phyloP scores from a whole-genome alignment of 37 sponge, comb jelly and placozoan genomes.

The Crambe crambe region DNA sequence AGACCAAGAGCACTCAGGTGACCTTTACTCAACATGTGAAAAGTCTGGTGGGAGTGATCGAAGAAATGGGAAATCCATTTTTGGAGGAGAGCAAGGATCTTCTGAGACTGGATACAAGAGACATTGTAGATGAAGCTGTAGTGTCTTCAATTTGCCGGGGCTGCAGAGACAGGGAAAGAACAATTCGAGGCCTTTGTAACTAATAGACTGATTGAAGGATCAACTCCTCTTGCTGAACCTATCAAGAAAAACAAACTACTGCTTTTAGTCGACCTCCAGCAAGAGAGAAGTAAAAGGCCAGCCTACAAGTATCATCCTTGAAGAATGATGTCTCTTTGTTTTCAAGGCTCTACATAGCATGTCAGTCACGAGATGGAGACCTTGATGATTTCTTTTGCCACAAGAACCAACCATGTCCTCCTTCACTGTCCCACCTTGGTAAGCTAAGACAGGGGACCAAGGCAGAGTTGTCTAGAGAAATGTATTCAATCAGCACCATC shows the following conservation, averaged over 20 bases:
- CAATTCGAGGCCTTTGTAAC: neutral
- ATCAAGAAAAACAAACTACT: neutral
- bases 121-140: conserved; percentile 2
- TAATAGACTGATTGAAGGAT: neutral
- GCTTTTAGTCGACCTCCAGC: neutral
- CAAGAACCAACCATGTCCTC: neutral
- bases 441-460: too few species aligned
- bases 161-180: neutral
- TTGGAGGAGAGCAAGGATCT: conserved; percentile 25
- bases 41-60: conserved; percentile 18
- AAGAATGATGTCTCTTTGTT: too few species aligned
- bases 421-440: neutral
- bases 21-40: conserved; percentile 9
- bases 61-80: too few species aligned
- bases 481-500: neutral
- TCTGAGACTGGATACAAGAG: conserved; percentile 16
- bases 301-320: neutral
- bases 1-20: conserved; percentile 12
- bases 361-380: neutral
- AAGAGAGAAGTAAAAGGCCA: neutral
- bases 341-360: neutral
- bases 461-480: neutral
- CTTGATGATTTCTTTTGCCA: neutral
- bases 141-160: neutral
- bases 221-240: neutral